Evolutionary conservation across 2,888 invertebrate species (phyloP).

Genomic region (Chrysolina oricalcia): DNA sequence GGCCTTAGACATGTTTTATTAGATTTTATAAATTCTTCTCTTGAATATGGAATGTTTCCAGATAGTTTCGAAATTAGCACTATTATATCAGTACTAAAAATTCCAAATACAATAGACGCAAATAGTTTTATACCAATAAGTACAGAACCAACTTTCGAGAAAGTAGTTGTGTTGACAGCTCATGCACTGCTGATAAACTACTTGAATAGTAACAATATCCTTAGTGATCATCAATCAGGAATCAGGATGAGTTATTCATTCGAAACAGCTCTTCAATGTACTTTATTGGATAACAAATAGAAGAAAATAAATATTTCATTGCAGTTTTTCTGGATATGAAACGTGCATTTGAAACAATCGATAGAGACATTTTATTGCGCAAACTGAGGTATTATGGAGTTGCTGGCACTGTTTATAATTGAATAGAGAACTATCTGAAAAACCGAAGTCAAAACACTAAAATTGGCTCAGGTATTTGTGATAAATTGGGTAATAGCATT

Average conservation of each 20-base stretch:
- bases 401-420: too few relatives aligned
- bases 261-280: too few relatives aligned
- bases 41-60: too few relatives aligned
- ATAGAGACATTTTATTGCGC: too few relatives aligned
- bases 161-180: not conserved
- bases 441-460: not conserved
- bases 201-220: too few relatives aligned
- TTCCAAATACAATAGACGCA: too few relatives aligned
- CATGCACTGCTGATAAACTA: not conserved
- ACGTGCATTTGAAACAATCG: too few relatives aligned
- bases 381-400: too few relatives aligned
- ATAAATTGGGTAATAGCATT: not conserved
- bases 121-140: not conserved
- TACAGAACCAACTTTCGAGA: not conserved
- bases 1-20: too few relatives aligned
- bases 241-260: too few relatives aligned
- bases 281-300: not conserved
- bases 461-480: not conserved
- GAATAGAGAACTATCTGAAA: slow-evolving; percentile 3
- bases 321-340: not conserved
- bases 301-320: not conserved
- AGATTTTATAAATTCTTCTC: too few relatives aligned
- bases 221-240: too few relatives aligned
- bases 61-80: slow-evolving; percentile 9
- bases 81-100: not conserved